phyloP scores from a whole-genome alignment of 2,113 vertebrate genomes.

The Propithecus coquereli region DNA sequence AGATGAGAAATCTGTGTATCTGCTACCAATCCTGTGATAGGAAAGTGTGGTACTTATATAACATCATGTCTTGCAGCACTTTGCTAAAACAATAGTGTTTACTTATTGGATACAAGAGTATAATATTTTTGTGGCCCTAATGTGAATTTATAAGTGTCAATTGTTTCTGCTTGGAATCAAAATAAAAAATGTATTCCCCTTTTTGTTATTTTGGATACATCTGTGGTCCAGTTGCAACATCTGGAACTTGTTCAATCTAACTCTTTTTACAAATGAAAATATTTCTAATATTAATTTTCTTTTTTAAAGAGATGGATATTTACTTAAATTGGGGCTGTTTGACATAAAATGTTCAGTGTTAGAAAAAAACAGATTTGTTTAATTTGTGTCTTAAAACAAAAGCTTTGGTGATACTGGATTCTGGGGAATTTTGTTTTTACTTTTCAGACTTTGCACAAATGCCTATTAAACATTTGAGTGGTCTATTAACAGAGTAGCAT shows the following conservation, averaged over 20 bases:
- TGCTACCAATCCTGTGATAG: background rate
- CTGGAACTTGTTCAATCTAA: slow-evolving; percentile 42
- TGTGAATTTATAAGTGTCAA: slow-evolving; percentile 8
- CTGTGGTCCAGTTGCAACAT: slow-evolving; percentile 43
- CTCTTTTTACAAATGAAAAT: slow-evolving; percentile 48
- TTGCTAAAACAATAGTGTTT: slow-evolving; percentile 22
- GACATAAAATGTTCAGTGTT: slow-evolving; percentile 44
- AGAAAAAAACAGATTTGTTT: slow-evolving; percentile 48
- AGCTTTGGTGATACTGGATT: slow-evolving; percentile 40
- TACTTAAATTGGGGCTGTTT: slow-evolving; percentile 39
- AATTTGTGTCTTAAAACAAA: slow-evolving; percentile 53
- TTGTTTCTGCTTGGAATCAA: slow-evolving; percentile 20
- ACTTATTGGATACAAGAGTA: background rate
- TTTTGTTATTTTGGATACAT: slow-evolving; percentile 47
- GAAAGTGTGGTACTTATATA: background rate
- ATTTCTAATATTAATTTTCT: slow-evolving; percentile 59
- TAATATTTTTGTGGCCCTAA: background rate
- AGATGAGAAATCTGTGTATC: background rate
- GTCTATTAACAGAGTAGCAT: slow-evolving; percentile 20
- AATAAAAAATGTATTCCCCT: background rate
- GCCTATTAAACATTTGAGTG: slow-evolving; percentile 22
- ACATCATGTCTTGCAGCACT: background rate
- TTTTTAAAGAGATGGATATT: slow-evolving; percentile 46
- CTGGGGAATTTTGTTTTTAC: slow-evolving; percentile 30
- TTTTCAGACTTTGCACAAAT: slow-evolving; percentile 41